Conservation (phyloP, 2,797 vertebrate species). For the Tokudaia muenninki region DNA sequence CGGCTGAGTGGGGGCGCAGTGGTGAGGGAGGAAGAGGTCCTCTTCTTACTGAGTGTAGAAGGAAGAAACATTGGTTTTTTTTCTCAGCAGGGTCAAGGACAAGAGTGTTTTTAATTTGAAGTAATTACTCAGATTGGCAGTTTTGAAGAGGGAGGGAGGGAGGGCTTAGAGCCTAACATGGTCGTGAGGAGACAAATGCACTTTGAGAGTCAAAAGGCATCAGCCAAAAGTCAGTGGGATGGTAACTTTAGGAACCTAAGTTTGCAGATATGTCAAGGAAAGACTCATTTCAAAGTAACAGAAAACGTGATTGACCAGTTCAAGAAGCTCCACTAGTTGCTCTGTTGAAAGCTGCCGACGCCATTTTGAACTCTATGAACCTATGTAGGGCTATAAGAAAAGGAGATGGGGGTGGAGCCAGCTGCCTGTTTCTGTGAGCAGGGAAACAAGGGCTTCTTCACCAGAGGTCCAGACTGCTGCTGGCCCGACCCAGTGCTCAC, state of each 20-base stretch:
- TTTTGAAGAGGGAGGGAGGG: too few relatives aligned
- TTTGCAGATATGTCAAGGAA: neutral
- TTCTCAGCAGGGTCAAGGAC: neutral
- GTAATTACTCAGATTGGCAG: accelerated
- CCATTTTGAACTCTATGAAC: neutral
- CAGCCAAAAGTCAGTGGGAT: too few relatives aligned
- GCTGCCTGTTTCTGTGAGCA: neutral
- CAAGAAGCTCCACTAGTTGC: neutral
- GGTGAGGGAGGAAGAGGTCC: neutral
- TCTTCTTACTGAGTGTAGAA: neutral
- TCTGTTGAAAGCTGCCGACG: neutral
- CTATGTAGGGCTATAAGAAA: neutral
- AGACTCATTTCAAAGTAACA: neutral
- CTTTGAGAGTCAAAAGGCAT: neutral
- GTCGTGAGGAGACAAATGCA: too few relatives aligned
- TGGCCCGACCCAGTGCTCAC: accelerated
- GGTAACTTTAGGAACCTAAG: accelerated
- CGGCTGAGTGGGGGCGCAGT: neutral
- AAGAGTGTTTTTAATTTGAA: neutral
- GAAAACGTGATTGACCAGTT: neutral
- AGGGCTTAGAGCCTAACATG: neutral
- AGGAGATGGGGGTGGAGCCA: neutral
- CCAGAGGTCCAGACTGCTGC: neutral
- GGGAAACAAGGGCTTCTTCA: neutral
- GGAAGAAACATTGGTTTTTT: neutral